Evolutionary conservation across 2,888 invertebrate species (phyloP).

Genomic region (Brachypalpus laphriformis): DNA sequence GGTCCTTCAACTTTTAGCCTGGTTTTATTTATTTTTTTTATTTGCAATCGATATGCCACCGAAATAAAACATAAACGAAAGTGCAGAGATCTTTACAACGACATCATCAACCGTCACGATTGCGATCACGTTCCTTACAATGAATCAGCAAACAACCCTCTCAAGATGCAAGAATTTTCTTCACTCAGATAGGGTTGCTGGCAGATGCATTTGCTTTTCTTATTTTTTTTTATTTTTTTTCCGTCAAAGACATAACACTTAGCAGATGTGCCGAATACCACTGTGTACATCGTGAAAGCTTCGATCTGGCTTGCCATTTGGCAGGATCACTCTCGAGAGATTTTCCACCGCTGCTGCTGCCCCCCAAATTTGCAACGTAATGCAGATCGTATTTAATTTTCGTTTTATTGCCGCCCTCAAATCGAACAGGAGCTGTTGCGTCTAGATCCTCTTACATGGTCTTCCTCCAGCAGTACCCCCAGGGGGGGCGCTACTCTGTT

Average conservation of each 20-base stretch:
- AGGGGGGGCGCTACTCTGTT: conserved; percentile 3
- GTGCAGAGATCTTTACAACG: neutral
- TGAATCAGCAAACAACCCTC: conserved; percentile 62
- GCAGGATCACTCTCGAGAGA: neutral
- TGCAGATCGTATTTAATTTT: conserved; percentile 29
- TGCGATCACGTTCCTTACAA: conserved; percentile 58
- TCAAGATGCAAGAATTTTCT: conserved; percentile 52
- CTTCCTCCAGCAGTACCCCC: neutral
- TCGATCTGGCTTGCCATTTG: conserved; percentile 39
- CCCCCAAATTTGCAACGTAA: conserved; percentile 23
- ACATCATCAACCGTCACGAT: conserved; percentile 42
- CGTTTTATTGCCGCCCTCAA: conserved; percentile 37
- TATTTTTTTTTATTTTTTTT: conserved; percentile 15
- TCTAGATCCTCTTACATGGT: conserved; percentile 27
- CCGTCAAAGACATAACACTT: conserved; percentile 56
- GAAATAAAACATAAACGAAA: conserved; percentile 43
- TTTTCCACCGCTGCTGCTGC: conserved; percentile 15
- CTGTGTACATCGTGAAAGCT: conserved; percentile 31
- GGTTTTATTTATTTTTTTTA: conserved; percentile 28
- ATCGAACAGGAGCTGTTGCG: conserved; percentile 51
- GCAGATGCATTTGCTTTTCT: conserved; percentile 32
- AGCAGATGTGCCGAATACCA: conserved; percentile 68
- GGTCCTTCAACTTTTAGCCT: conserved; percentile 66
- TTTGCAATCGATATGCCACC: conserved; percentile 60
- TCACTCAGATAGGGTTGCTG: conserved; percentile 37